Conservation (phyloP, 2,113 vertebrate genomes). For the Carettochelys insculpta region DNA sequence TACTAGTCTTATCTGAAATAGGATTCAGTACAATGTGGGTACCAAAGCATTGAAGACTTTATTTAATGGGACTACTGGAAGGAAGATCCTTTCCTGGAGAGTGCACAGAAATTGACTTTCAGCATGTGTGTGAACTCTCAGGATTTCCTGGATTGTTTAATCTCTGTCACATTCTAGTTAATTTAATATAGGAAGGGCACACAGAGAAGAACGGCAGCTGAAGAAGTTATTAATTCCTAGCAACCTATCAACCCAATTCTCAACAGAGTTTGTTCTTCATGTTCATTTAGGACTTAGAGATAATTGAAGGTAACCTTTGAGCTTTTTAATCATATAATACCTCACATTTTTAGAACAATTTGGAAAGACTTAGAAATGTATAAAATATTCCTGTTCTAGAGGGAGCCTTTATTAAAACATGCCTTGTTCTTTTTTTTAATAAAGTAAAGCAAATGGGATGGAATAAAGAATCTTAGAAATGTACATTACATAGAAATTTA, state of each 20-base stretch:
- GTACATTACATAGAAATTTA: background rate
- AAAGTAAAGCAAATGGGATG: background rate
- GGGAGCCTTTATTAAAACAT: background rate
- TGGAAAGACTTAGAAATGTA: background rate
- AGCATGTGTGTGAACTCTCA: background rate
- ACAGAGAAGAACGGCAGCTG: background rate
- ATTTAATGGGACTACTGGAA: conserved; percentile 18
- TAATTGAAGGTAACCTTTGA: conserved; percentile 11
- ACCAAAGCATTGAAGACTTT: conserved; percentile 7
- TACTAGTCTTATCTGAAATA: conserved; percentile 30
- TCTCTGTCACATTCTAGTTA: background rate
- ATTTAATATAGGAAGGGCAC: background rate
- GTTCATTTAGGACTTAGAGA: conserved; percentile 4
- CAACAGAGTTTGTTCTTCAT: background rate
- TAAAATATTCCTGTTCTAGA: conserved; percentile 10
- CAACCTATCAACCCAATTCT: background rate
- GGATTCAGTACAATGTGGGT: background rate
- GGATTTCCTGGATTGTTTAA: conserved; percentile 15
- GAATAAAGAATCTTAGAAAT: background rate
- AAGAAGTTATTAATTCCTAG: background rate
- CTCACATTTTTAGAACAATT: conserved; percentile 20
- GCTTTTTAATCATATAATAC: conserved; percentile 3
- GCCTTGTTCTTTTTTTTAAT: background rate
- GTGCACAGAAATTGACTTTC: background rate
- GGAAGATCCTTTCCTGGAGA: conserved; percentile 26